Evolutionary conservation across 1,140 invertebrate species (phyloP), one percentile per base, ranked within the genome.

Genomic region (Zeugodacus cucurbitae): DNA sequence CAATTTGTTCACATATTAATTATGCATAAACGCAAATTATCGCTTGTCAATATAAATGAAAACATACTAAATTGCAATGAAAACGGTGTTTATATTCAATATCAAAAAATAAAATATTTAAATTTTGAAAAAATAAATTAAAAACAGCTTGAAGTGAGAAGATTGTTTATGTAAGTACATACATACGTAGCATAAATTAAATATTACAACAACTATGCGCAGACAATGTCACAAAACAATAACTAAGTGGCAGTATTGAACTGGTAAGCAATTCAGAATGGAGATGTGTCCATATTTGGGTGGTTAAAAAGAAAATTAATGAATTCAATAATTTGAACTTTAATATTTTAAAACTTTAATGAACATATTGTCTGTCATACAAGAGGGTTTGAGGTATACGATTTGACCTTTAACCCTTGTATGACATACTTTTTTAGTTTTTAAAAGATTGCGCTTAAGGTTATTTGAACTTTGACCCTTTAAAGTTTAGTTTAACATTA

Each of bases 1-100:
- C 90, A 91, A 92, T 92, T 90, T 91, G 92, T 92, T 92, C 91
- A 59, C 29, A 58, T 34, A 59, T 58, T 58, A 58, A 86, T 58
- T 58, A 34, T 58, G 91, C 90, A 92, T 91, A 90, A 11, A n/a
- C 20, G 86, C 86, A 26, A 14, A 34, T 29, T 82, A 48, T 11
- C 22, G 74, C 41, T 26, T 26, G 10, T 29, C 11, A 48, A 54
- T 48, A 29, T 29, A 48, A 26, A 48, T 10, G 10, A 82, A 82
- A 82, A 48, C 41, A 82, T 82, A 41, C 14, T 0, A 54, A 82
- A 10, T 62, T 62, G 0, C 3, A 48, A 10, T 74, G 3, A 20
- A 44, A n/a, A 41, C 22, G 17, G 8, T 0, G 11, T 3, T 74
- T 41, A 82, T 26, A 48, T 48, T 14, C 48, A 54, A 14, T 41